Evolutionary conservation across 1,140 invertebrate genomes (phyloP), one percentile per base, ranked within the genome.

Genomic region (Aphis gossypii): DNA sequence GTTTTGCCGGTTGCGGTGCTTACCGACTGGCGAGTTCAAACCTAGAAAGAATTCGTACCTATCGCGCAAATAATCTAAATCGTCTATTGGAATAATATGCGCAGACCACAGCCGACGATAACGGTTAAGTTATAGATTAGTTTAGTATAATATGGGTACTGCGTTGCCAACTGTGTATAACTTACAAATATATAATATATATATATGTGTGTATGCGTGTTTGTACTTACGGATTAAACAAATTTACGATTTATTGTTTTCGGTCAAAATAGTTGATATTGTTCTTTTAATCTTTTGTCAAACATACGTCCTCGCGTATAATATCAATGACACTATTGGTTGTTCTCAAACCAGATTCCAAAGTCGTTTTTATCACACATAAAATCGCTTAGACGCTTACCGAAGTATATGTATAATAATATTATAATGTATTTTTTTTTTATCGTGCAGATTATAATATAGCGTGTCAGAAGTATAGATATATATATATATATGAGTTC

Each of bases 211-310:
- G 2, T 14, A 38, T 6, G 20, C 7, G 23, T 41, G 30, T 41
- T 41, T 41, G 38, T 41, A 1, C 2, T 41, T 41, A 41, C 3
- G 83, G 9, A 44, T 41, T 9, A 23, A 44, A 44, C 83, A 20
- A 86, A 86, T 86, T 48, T 48, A 86, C 84, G 84, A 86, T 86
- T 86, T 86, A 86, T 86, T 86, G 84, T 86, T 44, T 86, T 86
- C 41, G 23, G 41, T 86, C 38, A 30, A 46, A 86, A 86, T 86
- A 46, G 44, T 86, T 46, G 30, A 86, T 41, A 86, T 41, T n/a
- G 84, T 86, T 46, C 84, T 86, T 46, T 41, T n/a, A 44, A 46
- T 46, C 84, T 86, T 46, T 86, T 86, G 84, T 86, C 46, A 25
- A 23, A 44, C 30, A 20, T 51, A n/a, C 60, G 23, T 44, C 38